A percentile compares a stretch with the other conserved stretches of the same genome.
These are phyloP conservation scores for Conomelus anceps DNA, from an alignment of 2,888 invertebrate genomes.

Conservation along the genomic window DNA sequence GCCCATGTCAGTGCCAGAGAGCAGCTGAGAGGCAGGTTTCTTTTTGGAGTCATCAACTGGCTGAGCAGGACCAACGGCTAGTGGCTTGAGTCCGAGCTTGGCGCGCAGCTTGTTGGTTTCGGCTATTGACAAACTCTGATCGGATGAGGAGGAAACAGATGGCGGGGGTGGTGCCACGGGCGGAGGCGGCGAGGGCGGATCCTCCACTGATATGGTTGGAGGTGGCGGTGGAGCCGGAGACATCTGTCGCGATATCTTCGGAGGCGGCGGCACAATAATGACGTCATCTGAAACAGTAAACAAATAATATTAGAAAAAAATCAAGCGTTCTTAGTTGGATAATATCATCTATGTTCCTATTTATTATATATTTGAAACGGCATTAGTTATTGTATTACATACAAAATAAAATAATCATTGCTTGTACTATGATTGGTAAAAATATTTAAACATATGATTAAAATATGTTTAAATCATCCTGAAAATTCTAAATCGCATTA, in stretches of 20 bases:
- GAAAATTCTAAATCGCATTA: too few species aligned
- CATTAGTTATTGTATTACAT: too few species aligned
- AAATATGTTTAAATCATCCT: too few species aligned
- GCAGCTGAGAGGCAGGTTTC: conserved; percentile 27
- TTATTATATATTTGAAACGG: too few species aligned
- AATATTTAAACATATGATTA: too few species aligned
- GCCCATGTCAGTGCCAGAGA: conserved; percentile 47
- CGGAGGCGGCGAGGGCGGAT: conserved; percentile 35
- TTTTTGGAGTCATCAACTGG: conserved; percentile 19
- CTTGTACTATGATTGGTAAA: too few species aligned
- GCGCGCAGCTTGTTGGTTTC: conserved; percentile 85
- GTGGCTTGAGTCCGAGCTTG: conserved; percentile 87
- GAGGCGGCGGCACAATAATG: conserved; percentile 40
- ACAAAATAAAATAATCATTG: too few species aligned
- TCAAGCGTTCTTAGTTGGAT: too few species aligned
- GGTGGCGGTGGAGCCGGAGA: conserved; percentile 35
- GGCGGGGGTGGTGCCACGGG: conserved; percentile 39
- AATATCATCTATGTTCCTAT: too few species aligned
- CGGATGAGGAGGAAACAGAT: conserved; percentile 39
- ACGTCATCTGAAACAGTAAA: conserved; percentile 26
- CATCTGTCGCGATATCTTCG: conserved; percentile 41
- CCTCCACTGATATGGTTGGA: background rate
- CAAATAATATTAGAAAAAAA: background rate
- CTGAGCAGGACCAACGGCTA: conserved; percentile 56
- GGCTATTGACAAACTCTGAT: conserved; percentile 61